These are phyloP conservation scores for Tinea pellionella DNA, from an alignment of 2,888 invertebrate species.

Conservation along the genomic window DNA sequence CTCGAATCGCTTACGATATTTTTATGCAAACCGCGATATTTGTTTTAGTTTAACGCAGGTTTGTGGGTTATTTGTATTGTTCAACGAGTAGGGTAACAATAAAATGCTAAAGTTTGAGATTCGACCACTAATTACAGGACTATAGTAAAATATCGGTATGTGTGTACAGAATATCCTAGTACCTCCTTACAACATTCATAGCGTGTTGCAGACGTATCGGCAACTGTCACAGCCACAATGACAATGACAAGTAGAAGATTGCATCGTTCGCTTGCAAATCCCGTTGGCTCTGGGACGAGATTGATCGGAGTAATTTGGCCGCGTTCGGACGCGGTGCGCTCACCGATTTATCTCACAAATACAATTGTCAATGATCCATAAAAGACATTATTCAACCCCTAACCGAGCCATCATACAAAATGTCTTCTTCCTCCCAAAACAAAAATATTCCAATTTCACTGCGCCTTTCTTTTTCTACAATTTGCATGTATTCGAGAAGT, in stretches of 20 bases:
- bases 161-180: neutral
- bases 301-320: conserved; percentile 58
- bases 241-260: conserved; percentile 63
- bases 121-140: too few relatives aligned
- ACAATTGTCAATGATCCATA: conserved; percentile 36
- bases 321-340: conserved; percentile 32
- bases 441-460: conserved; percentile 17
- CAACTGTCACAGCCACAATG: conserved; percentile 21
- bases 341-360: conserved; percentile 34
- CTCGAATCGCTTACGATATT: conserved; percentile 26
- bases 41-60: neutral
- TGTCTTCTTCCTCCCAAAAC: conserved; percentile 13
- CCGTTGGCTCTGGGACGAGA: conserved; percentile 36
- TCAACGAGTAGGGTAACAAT: neutral
- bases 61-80: neutral
- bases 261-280: conserved; percentile 46
- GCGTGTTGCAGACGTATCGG: conserved; percentile 9
- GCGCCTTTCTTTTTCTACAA: neutral
- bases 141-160: neutral
- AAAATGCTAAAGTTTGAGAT: too few relatives aligned
- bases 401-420: conserved; percentile 29
- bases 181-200: neutral
- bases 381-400: conserved; percentile 34
- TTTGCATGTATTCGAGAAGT: neutral
- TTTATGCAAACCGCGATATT: conserved; percentile 34